Percentiles rank a stretch among this genome's conserved stretches.
phyloP scores from a whole-genome alignment of 2,797 vertebrate genomes.

The Coregonus sp. region DNA sequence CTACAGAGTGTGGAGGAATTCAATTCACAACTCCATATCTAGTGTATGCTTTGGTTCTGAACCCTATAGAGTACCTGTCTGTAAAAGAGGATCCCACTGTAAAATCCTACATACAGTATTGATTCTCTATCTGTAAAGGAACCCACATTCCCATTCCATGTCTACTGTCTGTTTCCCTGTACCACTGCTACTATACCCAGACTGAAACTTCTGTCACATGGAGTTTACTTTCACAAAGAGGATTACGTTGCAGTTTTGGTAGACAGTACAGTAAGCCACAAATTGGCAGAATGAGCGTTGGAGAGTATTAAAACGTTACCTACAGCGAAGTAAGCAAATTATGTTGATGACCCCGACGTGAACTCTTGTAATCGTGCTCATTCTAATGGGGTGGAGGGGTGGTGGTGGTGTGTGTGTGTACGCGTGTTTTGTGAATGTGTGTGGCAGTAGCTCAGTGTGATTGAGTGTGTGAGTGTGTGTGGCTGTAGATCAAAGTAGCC shows the following conservation, averaged over 20 bases:
- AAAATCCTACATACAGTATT: background rate
- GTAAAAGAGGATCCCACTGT: conserved; percentile 24
- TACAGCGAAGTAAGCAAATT: conserved; percentile 13
- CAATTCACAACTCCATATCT: background rate
- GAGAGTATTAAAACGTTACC: conserved; percentile 28
- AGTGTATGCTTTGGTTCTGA: conserved; percentile 14
- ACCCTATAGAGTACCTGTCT: conserved; percentile 32
- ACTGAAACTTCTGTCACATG: conserved; percentile 29
- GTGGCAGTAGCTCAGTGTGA: too few species aligned
- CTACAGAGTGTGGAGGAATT: background rate
- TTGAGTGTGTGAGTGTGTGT: too few species aligned
- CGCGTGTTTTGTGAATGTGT: too few species aligned
- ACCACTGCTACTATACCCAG: conserved; percentile 23
- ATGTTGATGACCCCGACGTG: conserved; percentile 1
- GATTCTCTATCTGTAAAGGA: background rate
- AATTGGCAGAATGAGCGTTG: background rate
- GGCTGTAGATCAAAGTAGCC: background rate
- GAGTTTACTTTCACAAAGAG: conserved; percentile 3
- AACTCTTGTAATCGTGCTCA: conserved; percentile 6
- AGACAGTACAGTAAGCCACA: conserved; percentile 24
- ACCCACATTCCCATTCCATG: conserved; percentile 40
- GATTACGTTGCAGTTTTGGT: conserved; percentile 27
- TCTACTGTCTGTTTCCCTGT: conserved; percentile 20
- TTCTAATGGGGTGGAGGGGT: conserved; percentile 1
- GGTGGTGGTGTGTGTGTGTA: too few species aligned